phyloP scores from a whole-genome alignment of 2,113 vertebrate species.

The Turdus rufiventris region DNA sequence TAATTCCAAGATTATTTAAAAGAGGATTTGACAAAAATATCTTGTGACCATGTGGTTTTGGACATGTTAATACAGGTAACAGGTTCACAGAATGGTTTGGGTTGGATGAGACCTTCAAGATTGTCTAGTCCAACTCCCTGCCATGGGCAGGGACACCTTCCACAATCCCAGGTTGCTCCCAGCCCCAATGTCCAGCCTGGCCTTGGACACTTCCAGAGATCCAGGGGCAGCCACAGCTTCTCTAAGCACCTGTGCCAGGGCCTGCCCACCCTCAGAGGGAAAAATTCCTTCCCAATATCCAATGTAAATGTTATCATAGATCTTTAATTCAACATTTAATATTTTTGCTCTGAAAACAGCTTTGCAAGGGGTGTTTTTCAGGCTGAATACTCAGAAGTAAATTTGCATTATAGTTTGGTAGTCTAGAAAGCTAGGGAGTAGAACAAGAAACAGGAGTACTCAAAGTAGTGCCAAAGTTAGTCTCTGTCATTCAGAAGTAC shows the following conservation, averaged over 20 bases:
- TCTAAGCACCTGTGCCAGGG: neutral
- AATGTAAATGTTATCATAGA: neutral
- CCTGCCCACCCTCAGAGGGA: neutral
- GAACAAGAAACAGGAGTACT: neutral
- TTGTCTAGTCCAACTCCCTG: neutral
- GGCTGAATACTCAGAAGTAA: neutral
- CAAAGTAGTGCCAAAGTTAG: neutral
- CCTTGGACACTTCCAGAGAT: neutral
- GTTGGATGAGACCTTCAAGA: neutral
- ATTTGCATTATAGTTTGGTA: neutral
- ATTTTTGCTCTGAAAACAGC: neutral
- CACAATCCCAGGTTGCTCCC: neutral
- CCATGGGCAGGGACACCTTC: neutral
- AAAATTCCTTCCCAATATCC: neutral
- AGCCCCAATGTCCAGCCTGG: neutral
- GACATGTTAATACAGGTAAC: neutral
- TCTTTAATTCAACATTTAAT: neutral
- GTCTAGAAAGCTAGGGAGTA: neutral
- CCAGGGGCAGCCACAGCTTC: neutral
- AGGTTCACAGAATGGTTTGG: neutral
- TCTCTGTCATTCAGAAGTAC: neutral
- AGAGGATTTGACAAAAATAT: neutral
- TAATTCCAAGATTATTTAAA: neutral
- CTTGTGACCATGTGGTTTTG: neutral
- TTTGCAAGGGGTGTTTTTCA: neutral